These are phyloP conservation scores for Fragum sueziense DNA, from an alignment of 2,888 invertebrate species.

Conservation along the genomic window DNA sequence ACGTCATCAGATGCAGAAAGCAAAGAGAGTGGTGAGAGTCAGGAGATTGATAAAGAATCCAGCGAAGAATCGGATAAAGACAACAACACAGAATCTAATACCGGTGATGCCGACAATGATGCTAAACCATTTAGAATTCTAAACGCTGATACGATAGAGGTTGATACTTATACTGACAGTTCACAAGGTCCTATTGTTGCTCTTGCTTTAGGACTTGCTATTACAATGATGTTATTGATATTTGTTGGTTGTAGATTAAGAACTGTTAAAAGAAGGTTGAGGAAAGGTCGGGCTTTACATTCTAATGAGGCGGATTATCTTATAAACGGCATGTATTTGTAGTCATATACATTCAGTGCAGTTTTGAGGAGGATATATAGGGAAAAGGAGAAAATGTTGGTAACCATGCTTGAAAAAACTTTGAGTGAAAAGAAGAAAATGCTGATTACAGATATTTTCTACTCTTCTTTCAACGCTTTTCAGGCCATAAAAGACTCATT, in stretches of 20 bases:
- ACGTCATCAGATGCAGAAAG: not conserved
- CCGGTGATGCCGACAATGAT: conserved; percentile 5
- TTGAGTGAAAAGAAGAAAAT: not conserved
- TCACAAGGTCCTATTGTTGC: conserved; percentile 79
- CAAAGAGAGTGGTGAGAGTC: not conserved
- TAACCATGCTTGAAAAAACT: not conserved
- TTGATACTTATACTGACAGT: conserved; percentile 68
- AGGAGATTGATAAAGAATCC: conserved; percentile 11
- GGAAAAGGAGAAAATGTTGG: no score
- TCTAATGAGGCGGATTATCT: conserved; percentile 98
- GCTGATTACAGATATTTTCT: not conserved
- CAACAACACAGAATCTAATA: conserved; percentile 16
- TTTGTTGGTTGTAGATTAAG: conserved; percentile 92
- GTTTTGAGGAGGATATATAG: no score
- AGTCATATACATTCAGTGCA: conserved; percentile 78
- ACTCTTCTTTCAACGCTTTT: not conserved
- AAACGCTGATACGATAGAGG: conserved; percentile 42
- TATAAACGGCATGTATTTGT: conserved; percentile 99
- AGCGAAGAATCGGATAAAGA: conserved; percentile 27
- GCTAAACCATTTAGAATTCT: conserved; percentile 52
- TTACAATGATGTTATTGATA: conserved; percentile 91
- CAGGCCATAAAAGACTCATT: not conserved
- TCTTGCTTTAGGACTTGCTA: conserved; percentile 86
- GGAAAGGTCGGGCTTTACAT: conserved; percentile 90
- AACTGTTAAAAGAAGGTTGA: conserved; percentile 87